phyloP scores from a whole-genome alignment of 2,797 vertebrate genomes.

The Amblyraja radiata region DNA sequence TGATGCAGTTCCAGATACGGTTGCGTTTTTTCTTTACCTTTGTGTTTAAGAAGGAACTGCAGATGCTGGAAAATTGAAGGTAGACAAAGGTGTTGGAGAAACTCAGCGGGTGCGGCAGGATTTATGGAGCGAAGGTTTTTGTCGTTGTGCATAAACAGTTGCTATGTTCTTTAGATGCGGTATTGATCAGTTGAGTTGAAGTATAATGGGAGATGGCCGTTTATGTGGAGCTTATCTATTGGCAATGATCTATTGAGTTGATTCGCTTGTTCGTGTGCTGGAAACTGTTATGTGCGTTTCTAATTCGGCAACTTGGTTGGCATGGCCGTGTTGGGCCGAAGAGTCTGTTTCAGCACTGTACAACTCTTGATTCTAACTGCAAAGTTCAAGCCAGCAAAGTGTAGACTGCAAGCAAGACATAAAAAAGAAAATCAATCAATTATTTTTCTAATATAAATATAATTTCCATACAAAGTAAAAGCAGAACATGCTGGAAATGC shows the following conservation, averaged over 20 bases:
- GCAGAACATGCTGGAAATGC: no score
- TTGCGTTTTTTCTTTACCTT: neutral
- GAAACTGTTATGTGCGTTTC: neutral
- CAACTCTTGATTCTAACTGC: neutral
- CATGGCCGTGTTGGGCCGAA: no score
- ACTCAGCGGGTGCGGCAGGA: no score
- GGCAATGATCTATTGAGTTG: neutral
- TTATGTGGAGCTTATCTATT: no score
- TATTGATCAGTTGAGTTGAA: neutral
- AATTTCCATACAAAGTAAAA: no score
- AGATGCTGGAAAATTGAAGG: no score
- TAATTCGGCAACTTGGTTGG: no score
- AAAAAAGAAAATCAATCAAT: no score
- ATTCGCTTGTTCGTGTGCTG: neutral
- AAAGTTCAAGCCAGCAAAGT: neutral
- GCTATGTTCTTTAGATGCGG: neutral
- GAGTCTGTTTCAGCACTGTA: no score
- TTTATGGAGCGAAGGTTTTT: neutral
- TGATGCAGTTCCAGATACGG: neutral
- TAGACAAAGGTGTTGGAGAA: no score
- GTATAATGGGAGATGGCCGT: neutral
- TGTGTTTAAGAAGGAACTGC: no score
- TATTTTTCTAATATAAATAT: no score
- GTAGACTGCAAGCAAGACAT: neutral
- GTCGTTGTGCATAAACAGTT: neutral